These are phyloP conservation scores for Periophthalmodon schlosseri DNA, from an alignment of 2,113 vertebrate species.

Conservation along the genomic window DNA sequence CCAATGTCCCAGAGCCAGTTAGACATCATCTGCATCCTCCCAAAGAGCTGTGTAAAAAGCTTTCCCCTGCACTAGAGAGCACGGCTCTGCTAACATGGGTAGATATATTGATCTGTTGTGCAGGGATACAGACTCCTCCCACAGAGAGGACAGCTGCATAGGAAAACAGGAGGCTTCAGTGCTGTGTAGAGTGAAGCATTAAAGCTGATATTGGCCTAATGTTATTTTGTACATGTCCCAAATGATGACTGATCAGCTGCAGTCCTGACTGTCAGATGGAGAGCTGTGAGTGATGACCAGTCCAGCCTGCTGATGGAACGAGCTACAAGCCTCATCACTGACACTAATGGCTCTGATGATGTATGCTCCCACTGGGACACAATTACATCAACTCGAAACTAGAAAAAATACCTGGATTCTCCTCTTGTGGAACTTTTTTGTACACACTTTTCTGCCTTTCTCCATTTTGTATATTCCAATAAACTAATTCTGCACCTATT, in stretches of 20 bases:
- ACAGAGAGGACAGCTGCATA: conserved; percentile 45
- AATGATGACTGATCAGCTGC: conserved; percentile 39
- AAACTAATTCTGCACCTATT: background rate
- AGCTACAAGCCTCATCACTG: conserved; percentile 63
- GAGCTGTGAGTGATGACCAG: conserved; percentile 38
- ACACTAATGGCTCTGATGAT: conserved; percentile 75
- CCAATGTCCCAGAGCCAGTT: conserved; percentile 63
- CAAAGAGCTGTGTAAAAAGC: conserved; percentile 76
- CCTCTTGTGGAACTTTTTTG: background rate
- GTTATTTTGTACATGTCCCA: conserved; percentile 9
- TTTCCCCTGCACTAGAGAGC: conserved; percentile 67
- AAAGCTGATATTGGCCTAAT: conserved; percentile 7
- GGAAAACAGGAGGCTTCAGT: conserved; percentile 42
- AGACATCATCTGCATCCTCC: conserved; percentile 61
- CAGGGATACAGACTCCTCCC: conserved; percentile 51
- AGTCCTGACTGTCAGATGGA: conserved; percentile 32
- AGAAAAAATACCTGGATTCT: conserved; percentile 20
- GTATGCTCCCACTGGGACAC: conserved; percentile 60
- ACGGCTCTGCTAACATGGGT: conserved; percentile 57
- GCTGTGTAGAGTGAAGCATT: conserved; percentile 11
- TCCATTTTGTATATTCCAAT: conserved; percentile 11
- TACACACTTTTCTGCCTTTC: background rate
- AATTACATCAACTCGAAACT: conserved; percentile 48
- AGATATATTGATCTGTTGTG: conserved; percentile 80
- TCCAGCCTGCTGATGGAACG: conserved; percentile 49